These are phyloP conservation scores for Heliconius erato DNA, from an alignment of 2,888 invertebrate species.

Conservation along the genomic window DNA sequence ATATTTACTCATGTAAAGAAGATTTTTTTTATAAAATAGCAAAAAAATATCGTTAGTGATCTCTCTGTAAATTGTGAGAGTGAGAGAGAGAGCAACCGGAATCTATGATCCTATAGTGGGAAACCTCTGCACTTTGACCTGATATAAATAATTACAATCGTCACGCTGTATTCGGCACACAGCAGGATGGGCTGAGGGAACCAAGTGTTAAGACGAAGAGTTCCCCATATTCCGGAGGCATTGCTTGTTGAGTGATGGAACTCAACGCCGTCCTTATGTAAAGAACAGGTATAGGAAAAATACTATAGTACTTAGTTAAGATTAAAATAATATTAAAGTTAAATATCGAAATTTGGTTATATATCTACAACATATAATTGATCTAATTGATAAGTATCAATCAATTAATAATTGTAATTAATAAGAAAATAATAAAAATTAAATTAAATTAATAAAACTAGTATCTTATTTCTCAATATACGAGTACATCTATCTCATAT, in stretches of 20 bases:
- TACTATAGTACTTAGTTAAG: too few species aligned
- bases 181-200: background rate
- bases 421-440: background rate
- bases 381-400: background rate
- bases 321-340: too few species aligned
- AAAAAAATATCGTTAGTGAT: too few species aligned
- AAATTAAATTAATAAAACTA: background rate
- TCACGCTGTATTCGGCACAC: background rate
- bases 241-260: background rate
- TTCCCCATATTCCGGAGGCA: background rate
- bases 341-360: too few species aligned
- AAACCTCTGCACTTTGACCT: too few species aligned
- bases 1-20: too few species aligned
- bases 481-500: slow-evolving; percentile 4
- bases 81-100: too few species aligned
- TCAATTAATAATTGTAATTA: background rate
- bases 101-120: too few species aligned
- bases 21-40: too few species aligned
- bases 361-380: background rate
- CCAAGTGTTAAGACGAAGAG: background rate
- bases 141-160: background rate
- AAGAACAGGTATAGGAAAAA: too few species aligned
- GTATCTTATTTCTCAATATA: slow-evolving; percentile 2
- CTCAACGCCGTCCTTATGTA: too few species aligned
- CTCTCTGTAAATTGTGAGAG: too few species aligned